Evolutionary conservation across 1,140 invertebrate genomes (phyloP), one percentile per base, ranked within the genome.

Genomic region (Homalodisca vitripennis): DNA sequence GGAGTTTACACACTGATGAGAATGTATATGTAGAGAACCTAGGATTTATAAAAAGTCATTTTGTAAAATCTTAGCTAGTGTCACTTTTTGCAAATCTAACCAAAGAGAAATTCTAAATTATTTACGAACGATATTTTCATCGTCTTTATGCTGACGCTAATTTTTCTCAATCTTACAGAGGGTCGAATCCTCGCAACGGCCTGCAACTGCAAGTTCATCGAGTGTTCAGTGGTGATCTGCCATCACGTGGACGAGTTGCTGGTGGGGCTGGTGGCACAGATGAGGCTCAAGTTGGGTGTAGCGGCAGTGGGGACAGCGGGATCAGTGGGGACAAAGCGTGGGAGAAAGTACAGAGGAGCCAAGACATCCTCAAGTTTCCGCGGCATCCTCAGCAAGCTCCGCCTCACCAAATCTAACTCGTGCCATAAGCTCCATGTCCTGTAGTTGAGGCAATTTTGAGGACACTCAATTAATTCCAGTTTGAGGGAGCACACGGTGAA

Each of bases 151-250:
- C n/a, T n/a, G n/a, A n/a, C n/a, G n/a, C n/a, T n/a, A n/a, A n/a
- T n/a, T n/a, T n/a, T n/a, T n/a, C n/a, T n/a, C n/a, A n/a, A n/a
- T n/a, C n/a, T 86, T 85, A 3, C 86, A 96, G 94, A 95, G 78
- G 94, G 94, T 3, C 95, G 93, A 80, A 84, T 87, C 27, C 85
- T 95, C 81, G 94, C 94, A 20, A 92, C 88, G 3, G 87, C 88
- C 0, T 94, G 93, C 81, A 93, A 95, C 77, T 95, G 92, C 80
- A 96, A 97, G 80, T 96, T 94, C 80, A 95, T 95, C 77, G 94
- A 97, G 79, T 95, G 93, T 0, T 95, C 93, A 34, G 92, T 94
- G 24, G 92, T 92, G 30, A 92, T 96, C 77, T 94, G 95, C 82
- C 93, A 95, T 82, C 95, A 95, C 79, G 93, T 97, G 31, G 94